phyloP scores from a whole-genome alignment of 2,113 vertebrate species.

The Irena cyanogastra region DNA sequence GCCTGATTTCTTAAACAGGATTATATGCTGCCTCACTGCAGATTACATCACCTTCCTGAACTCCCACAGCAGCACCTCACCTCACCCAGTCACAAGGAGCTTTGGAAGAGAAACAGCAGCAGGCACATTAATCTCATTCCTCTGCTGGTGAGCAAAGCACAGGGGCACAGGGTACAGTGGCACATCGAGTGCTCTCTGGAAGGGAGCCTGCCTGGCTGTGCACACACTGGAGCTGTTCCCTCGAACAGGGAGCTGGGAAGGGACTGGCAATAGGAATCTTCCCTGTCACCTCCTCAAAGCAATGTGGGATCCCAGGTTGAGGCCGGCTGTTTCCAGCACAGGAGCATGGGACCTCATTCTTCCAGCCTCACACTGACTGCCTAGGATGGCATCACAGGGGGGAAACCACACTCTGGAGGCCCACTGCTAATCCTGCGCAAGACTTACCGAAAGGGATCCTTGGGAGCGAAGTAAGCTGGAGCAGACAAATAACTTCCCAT shows the following conservation, averaged over 20 bases:
- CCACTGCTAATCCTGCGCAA: not conserved
- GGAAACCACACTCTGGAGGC: not conserved
- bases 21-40: not conserved
- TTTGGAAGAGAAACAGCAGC: not conserved
- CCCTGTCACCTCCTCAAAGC: not conserved
- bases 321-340: rapidly evolving
- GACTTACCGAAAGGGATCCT: constrained; percentile 76
- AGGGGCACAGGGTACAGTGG: not conserved
- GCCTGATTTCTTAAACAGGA: not conserved
- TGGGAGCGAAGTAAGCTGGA: constrained; percentile 70
- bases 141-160: not conserved
- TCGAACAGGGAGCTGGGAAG: not conserved
- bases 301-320: not conserved
- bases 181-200: rapidly evolving
- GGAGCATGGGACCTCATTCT: not conserved
- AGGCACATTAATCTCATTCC: not conserved
- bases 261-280: not conserved
- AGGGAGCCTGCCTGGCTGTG: not conserved
- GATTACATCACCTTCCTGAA: not conserved
- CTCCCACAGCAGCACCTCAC: not conserved
- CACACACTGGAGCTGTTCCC: not conserved
- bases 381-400: not conserved
- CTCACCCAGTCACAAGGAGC: not conserved
- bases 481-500: constrained; percentile 79
- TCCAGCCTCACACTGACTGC: not conserved